Conservation (phyloP, 2,113 vertebrate genomes). For the Callaeas wilsoni region DNA sequence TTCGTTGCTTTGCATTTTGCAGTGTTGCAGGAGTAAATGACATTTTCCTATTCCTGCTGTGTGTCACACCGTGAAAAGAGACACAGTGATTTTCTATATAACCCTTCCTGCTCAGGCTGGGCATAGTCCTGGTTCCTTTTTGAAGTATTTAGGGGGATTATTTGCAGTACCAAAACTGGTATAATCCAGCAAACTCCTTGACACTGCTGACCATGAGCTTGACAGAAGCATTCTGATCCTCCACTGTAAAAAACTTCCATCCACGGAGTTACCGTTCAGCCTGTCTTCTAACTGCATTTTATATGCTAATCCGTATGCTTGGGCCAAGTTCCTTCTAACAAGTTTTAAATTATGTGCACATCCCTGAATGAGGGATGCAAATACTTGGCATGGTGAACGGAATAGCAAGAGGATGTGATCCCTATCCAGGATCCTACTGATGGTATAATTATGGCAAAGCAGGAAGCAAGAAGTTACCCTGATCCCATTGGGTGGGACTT, state of each 20-base stretch:
- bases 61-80: background rate
- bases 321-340: background rate
- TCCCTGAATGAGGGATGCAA: background rate
- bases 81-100: background rate
- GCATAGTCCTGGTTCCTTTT: background rate
- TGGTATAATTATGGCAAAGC: background rate
- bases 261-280: background rate
- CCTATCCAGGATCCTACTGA: background rate
- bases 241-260: background rate
- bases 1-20: background rate
- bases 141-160: background rate
- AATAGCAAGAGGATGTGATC: background rate
- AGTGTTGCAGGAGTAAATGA: background rate
- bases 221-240: background rate
- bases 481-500: background rate
- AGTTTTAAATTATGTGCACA: background rate
- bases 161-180: background rate
- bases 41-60: background rate
- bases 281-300: background rate
- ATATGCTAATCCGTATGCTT: background rate
- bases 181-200: background rate
- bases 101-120: background rate
- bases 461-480: background rate
- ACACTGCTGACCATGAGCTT: background rate
- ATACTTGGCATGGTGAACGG: background rate